phyloP scores from a whole-genome alignment of 2,113 vertebrate genomes.

The Prunella fulvescens region DNA sequence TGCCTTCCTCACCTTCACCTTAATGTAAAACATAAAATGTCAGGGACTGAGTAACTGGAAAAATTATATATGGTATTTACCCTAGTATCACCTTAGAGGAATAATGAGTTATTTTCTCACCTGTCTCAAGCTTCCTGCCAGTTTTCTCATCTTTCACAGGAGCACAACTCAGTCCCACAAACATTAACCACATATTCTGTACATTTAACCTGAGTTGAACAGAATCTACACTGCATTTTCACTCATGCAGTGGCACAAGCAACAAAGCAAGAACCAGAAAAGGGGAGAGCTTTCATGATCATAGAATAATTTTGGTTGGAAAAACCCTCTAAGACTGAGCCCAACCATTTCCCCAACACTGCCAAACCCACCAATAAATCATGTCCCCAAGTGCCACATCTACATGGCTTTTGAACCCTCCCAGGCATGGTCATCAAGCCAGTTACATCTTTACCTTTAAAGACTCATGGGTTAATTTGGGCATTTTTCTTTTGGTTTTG shows the following conservation, averaged over 20 bases:
- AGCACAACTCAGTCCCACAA: not conserved
- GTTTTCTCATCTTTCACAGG: not conserved
- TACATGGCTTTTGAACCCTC: not conserved
- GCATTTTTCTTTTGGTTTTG: not conserved
- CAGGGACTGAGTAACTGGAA: not conserved
- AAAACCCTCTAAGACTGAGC: not conserved
- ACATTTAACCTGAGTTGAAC: not conserved
- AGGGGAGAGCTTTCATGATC: not conserved
- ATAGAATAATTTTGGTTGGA: not conserved
- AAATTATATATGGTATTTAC: not conserved
- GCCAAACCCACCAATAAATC: not conserved
- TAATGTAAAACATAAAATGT: not conserved
- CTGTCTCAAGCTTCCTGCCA: not conserved
- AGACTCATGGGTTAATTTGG: not conserved
- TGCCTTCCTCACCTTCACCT: not conserved
- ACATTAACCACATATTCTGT: rapidly evolving
- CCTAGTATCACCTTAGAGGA: not conserved
- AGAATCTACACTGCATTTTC: not conserved
- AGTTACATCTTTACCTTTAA: not conserved
- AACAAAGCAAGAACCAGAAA: not conserved
- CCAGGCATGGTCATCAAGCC: not conserved
- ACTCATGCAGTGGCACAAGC: rapidly evolving
- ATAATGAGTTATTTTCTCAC: not conserved
- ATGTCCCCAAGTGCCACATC: not conserved
- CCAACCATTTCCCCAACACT: not conserved